Evolutionary conservation across 2,888 invertebrate species (phyloP), one percentile per base, ranked within the genome.

Genomic region (Polydesmus complanatus): DNA sequence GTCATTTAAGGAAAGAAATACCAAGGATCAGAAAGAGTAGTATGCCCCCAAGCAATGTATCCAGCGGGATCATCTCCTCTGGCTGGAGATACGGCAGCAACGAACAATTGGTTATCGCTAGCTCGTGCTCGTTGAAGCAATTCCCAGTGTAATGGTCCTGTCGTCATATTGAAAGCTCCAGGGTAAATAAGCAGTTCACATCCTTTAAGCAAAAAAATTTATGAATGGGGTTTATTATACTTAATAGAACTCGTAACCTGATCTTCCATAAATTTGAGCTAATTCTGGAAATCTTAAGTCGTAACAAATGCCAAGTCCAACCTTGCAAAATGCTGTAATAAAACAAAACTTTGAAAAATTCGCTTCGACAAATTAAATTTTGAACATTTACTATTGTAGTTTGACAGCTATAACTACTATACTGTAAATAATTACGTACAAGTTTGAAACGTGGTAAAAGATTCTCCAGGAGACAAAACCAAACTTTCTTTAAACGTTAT

Each of bases 161-260:
- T 96, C 1, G 90, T 92, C 88, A 89, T 88, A 75, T 93, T 96
- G 75, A 96, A 96, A 1, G 95, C 94, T 26, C 86, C 94, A 0
- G 96, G 96, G 76, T 93, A 96, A 25, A 96, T 77, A 27, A 96
- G 75, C 68, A 95, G 73, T 60, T 89, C 81, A 69, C 94, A 94
- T 0, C 88, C 91, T 84, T 69, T 19, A 25, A 27, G n/a, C 8
- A 14, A n/a, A n/a, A n/a, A n/a, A n/a, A n/a, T n/a, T n/a, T n/a
- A n/a, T n/a, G n/a, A n/a, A n/a, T n/a, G n/a, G n/a, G n/a, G n/a
- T n/a, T n/a, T n/a, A n/a, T n/a, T n/a, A n/a, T n/a, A n/a, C n/a
- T n/a, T n/a, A n/a, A n/a, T n/a, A n/a, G 37, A 8, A 37, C 14
- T 8, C 37, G 14, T 5, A 63, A 74, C 76, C 78, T 64, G 70